Conservation (phyloP, 2,888 invertebrate species). For the Orthonevra nobilis region DNA sequence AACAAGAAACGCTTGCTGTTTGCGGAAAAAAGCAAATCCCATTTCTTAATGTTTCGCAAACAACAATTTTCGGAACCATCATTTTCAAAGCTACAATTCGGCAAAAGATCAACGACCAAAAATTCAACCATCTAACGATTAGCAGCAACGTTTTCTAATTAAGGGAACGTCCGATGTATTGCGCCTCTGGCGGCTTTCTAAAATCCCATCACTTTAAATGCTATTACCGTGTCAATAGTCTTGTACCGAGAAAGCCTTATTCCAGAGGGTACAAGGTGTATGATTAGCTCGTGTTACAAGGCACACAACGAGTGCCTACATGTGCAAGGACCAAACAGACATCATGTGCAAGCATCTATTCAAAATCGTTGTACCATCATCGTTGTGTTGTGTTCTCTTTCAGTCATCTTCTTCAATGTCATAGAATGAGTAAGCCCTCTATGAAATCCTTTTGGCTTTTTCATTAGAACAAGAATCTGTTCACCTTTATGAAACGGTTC, state of each 20-base stretch:
- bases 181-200: background rate
- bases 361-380: conserved; percentile 45
- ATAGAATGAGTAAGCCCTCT: conserved; percentile 39
- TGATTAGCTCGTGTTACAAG: conserved; percentile 56
- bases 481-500: conserved; percentile 54
- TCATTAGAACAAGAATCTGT: conserved; percentile 65
- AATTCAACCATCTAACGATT: too few relatives aligned
- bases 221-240: conserved; percentile 48
- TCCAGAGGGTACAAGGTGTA: conserved; percentile 33
- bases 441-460: conserved; percentile 64
- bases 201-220: conserved; percentile 1
- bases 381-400: conserved; percentile 26
- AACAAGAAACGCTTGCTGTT: too few relatives aligned
- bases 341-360: conserved; percentile 23
- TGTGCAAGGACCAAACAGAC: conserved; percentile 18
- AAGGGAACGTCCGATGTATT: background rate
- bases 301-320: background rate
- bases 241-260: conserved; percentile 33
- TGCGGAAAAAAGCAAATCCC: too few relatives aligned
- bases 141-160: too few relatives aligned
- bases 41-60: too few relatives aligned
- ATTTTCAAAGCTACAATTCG: too few relatives aligned
- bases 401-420: background rate
- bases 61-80: too few relatives aligned
- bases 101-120: too few relatives aligned